Base-by-base conservation (phyloP, 2,888 invertebrate genomes). In the Platynereis dumerilii region DNA sequence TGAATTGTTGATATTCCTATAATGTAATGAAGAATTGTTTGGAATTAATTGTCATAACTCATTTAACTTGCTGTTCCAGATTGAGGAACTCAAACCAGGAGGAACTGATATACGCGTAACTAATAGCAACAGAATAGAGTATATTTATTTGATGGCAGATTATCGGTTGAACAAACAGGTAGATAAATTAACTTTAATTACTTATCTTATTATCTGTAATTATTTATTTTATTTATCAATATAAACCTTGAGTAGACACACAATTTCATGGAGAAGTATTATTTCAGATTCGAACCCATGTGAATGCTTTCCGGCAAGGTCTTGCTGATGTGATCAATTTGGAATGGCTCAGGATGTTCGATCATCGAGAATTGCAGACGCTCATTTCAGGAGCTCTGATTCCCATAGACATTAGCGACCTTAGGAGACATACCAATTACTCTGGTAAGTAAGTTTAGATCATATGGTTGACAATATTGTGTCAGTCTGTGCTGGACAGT, bases 301-400 rank as follows among this genome's bases (percentile, higher is more conserved):
- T 94, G 78, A 88, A 88, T 59, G 93, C 94, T 28, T 96, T 97
- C 84, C 90, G 93, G 64, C 89, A 91, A 74, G 97, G 97, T 0
- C 87, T 99, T 64, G 91, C 92, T 58, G 93, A 94, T 74, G 94
- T 99, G 0, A 89, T 99, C 60, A 92, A 92, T 57, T 87, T 93
- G 24, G 91, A 94, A 72, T 98, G 97, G 96, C 86, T 99, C 72
- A 90, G 92, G 65, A 92, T 99, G 90, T 99, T 99, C 86, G 92
- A 91, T 76, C 89, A 94, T 77, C 91, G 93, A 71, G 99, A 99
- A 85, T 87, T 99, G 66, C 96, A 98, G 84, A 91, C 94, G 64
- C 88, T 99, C n/a, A 93, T 99, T 69, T 96, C 97, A 0, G 98
- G 98, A 0, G 94, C 96, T 0, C 92, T 92, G 77, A 92, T 93